Conservation (phyloP, 30 jellyfish, hydroid and myxozoan genomes). For the Clytia hemisphaerica region DNA sequence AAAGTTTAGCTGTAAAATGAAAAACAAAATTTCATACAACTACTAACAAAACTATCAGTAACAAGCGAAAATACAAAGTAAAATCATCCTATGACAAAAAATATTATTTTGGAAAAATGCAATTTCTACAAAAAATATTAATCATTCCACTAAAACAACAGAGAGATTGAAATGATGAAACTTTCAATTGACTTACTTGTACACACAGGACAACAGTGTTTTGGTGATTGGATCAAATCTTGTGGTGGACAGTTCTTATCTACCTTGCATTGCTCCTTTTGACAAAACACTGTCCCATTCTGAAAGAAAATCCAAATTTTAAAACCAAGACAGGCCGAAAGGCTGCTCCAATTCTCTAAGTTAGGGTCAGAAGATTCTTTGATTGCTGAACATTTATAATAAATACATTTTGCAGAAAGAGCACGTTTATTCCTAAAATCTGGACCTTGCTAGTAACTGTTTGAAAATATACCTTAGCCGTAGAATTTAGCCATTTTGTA, state of each 20-base stretch:
- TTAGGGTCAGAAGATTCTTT: no score
- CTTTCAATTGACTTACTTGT: not conserved
- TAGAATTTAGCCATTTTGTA: no score
- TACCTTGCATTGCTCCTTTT: not conserved
- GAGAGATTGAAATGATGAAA: not conserved
- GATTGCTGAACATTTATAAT: no score
- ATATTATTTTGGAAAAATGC: not conserved
- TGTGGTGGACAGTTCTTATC: not conserved
- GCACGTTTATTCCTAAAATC: no score
- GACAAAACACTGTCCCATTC: constrained; percentile 8
- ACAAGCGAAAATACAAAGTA: not conserved
- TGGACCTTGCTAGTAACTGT: no score
- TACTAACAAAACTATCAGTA: not conserved
- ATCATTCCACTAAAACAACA: not conserved
- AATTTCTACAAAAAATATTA: constrained; percentile 6
- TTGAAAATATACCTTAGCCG: no score
- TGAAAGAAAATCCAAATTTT: not conserved
- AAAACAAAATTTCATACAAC: not conserved
- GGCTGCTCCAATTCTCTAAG: no score
- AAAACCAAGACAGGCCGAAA: no score
- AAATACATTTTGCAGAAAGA: no score
- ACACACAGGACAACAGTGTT: not conserved
- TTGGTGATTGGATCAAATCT: not conserved
- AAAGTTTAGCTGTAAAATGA: constrained; percentile 42
- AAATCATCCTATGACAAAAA: not conserved